phyloP scores from a whole-genome alignment of 2,888 invertebrate species.

The Caenorhabditis sp. region DNA sequence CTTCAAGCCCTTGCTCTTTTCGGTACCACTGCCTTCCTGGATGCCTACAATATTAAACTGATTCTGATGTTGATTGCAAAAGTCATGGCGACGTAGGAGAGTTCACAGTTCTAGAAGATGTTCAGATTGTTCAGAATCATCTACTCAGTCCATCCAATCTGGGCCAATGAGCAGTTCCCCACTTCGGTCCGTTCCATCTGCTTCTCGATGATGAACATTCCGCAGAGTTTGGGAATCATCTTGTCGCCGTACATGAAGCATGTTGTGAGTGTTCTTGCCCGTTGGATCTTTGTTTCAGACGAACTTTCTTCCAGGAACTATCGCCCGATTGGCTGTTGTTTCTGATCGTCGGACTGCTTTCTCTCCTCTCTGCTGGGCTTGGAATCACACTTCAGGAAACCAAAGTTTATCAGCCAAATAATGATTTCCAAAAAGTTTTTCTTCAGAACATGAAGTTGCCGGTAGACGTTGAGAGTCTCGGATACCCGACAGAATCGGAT shows the following conservation, averaged over 20 bases:
- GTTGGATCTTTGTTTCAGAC: background rate
- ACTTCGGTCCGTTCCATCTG: constrained; percentile 53
- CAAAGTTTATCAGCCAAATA: constrained; percentile 40
- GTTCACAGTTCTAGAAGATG: background rate
- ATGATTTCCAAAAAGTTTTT: no score
- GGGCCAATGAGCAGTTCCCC: constrained; percentile 64
- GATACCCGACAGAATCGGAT: constrained; percentile 17
- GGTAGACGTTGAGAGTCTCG: constrained; percentile 38
- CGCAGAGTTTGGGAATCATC: constrained; percentile 61
- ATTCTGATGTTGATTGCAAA: constrained; percentile 50
- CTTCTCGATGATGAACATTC: constrained; percentile 59
- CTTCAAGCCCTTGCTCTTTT: constrained; percentile 39
- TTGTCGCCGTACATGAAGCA: constrained; percentile 61
- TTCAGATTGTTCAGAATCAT: constrained; percentile 41
- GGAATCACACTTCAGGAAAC: constrained; percentile 47
- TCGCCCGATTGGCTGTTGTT: constrained; percentile 42
- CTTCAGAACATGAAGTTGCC: constrained; percentile 51
- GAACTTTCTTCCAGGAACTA: background rate
- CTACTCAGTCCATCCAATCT: constrained; percentile 64
- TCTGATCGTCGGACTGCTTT: constrained; percentile 29
- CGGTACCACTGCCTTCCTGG: constrained; percentile 17
- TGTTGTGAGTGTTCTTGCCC: constrained; percentile 40
- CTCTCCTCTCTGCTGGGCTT: constrained; percentile 36
- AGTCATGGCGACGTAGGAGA: constrained; percentile 48
- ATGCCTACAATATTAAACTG: constrained; percentile 17